A percentile compares a stretch with the other conserved stretches of the same genome.
Conservation (phyloP, 2,888 invertebrate genomes). For the Phytoseiulus persimilis region DNA sequence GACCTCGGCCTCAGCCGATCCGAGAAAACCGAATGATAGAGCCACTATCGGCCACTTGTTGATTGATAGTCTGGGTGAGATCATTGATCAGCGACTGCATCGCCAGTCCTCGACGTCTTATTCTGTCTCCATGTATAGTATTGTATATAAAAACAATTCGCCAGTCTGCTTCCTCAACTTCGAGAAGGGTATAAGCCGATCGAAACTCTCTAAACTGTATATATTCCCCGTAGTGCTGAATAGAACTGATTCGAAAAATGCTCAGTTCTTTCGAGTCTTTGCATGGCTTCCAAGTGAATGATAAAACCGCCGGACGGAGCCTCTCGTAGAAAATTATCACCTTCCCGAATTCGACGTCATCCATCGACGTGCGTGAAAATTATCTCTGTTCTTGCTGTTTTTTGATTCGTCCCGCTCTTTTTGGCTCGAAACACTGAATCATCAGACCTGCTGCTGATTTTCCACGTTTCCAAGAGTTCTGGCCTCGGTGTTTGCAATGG, state of each 20-base stretch:
- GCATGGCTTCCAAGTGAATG: not conserved
- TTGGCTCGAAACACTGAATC: too few relatives aligned
- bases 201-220: not conserved
- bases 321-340: not conserved
- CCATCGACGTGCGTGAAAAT: not conserved
- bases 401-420: too few relatives aligned
- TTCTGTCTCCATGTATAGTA: not conserved
- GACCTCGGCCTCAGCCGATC: not conserved
- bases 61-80: not conserved
- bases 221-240: not conserved
- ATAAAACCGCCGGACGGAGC: not conserved
- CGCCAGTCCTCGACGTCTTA: not conserved
- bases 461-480: too few relatives aligned
- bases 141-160: not conserved
- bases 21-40: not conserved
- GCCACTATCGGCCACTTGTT: not conserved
- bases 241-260: not conserved
- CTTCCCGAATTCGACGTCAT: not conserved
- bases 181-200: not conserved
- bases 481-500: not conserved
- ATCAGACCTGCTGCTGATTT: too few relatives aligned
- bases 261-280: not conserved
- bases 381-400: too few relatives aligned
- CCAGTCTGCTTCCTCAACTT: not conserved
- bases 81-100: not conserved